A percentile compares a stretch with the other conserved stretches of the same genome.
Conservation (phyloP, 2,888 invertebrate genomes). For the Elgonia sp. region DNA sequence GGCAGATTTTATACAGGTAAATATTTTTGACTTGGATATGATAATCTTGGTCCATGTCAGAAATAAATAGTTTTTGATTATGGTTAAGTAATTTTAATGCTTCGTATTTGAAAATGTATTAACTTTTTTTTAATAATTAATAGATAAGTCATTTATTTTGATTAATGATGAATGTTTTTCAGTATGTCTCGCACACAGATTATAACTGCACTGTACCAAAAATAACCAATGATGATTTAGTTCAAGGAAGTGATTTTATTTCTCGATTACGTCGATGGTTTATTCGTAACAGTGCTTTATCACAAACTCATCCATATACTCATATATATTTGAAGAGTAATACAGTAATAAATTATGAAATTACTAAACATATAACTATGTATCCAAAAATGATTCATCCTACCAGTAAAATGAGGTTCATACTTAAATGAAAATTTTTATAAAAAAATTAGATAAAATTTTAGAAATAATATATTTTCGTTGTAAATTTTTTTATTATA, state of each 20-base stretch:
- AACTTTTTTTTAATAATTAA: neutral
- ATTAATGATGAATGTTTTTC: neutral
- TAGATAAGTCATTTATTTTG: neutral
- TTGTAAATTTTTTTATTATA: too few species aligned
- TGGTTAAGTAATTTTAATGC: too few species aligned
- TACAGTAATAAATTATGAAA: conserved; percentile 85
- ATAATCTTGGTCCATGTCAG: neutral
- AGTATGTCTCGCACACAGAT: conserved; percentile 56
- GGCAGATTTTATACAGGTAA: conserved; percentile 16
- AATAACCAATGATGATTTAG: conserved; percentile 16
- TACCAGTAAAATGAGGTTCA: conserved; percentile 85
- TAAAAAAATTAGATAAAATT: conserved; percentile 7
- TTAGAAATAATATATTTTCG: neutral
- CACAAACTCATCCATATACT: conserved; percentile 80
- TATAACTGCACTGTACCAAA: conserved; percentile 49
- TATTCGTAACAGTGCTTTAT: conserved; percentile 74
- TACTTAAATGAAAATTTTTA: neutral
- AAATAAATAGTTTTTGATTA: neutral
- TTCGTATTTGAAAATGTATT: neutral
- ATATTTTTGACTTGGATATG: neutral
- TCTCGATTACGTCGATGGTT: conserved; percentile 47
- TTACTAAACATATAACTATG: conserved; percentile 83
- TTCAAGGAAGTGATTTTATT: conserved; percentile 28
- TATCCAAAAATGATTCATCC: conserved; percentile 86
- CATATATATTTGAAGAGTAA: conserved; percentile 83